phyloP scores from a whole-genome alignment of 1,140 invertebrate genomes.

The Bombus ignitus region DNA sequence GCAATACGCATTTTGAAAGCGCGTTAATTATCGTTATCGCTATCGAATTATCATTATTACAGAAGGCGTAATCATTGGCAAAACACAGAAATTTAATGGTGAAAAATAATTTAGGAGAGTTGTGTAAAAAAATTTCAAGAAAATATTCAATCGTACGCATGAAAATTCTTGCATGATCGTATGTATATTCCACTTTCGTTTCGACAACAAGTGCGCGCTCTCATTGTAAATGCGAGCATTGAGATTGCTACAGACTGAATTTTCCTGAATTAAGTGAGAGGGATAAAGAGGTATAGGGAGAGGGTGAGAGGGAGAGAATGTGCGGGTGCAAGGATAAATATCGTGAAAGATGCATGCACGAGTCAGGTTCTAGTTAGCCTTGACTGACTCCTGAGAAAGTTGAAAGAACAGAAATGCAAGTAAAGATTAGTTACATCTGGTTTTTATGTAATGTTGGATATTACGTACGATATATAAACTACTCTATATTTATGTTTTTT shows the following conservation, averaged over 20 bases:
- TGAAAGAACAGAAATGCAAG: neutral
- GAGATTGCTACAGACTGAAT: neutral
- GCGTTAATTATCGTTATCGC: too few relatives aligned
- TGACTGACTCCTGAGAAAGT: neutral
- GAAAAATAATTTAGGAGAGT: too few relatives aligned
- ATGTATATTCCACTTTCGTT: neutral
- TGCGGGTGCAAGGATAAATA: constrained; percentile 2
- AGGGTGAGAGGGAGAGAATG: neutral
- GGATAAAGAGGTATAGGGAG: neutral
- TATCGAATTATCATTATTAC: too few relatives aligned
- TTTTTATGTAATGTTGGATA: neutral
- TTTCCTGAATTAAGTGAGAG: neutral
- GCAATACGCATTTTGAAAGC: neutral
- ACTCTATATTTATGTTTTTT: too few relatives aligned
- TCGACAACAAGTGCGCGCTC: neutral
- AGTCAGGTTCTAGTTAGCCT: neutral
- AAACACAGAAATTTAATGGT: too few relatives aligned
- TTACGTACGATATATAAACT: too few relatives aligned
- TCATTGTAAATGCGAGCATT: neutral
- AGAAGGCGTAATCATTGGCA: too few relatives aligned
- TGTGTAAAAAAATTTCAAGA: too few relatives aligned
- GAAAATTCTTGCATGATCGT: neutral
- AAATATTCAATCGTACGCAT: neutral
- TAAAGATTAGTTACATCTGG: neutral
- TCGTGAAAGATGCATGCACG: neutral